A percentile compares a stretch with the other conserved stretches of the same genome.
Conservation (phyloP, 2,888 invertebrate genomes). For the Colostygia pectinataria region DNA sequence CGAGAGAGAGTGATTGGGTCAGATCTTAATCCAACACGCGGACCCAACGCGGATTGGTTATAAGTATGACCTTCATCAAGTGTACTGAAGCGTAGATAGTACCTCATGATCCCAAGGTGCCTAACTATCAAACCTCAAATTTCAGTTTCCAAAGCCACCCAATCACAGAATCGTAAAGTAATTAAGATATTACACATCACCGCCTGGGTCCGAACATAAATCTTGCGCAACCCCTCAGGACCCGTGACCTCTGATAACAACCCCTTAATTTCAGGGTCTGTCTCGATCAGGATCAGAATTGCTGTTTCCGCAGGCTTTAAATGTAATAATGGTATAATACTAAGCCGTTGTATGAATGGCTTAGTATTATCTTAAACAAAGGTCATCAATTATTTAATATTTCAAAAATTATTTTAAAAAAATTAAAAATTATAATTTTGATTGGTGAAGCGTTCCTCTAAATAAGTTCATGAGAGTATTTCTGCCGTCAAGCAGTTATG, state of each 20-base stretch:
- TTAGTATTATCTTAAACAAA: too few relatives aligned
- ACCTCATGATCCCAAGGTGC: slow-evolving; percentile 12
- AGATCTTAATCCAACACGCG: too few relatives aligned
- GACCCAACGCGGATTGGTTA: too few relatives aligned
- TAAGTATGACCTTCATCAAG: too few relatives aligned
- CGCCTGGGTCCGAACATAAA: slow-evolving; percentile 47
- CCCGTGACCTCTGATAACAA: slow-evolving; percentile 38
- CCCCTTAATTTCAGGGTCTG: slow-evolving; percentile 45
- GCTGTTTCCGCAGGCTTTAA: background rate
- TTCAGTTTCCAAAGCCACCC: slow-evolving; percentile 35
- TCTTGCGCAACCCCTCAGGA: slow-evolving; percentile 37
- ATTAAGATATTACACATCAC: slow-evolving; percentile 61
- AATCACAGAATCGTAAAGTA: slow-evolving; percentile 53
- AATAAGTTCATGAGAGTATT: too few relatives aligned
- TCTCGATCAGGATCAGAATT: slow-evolving; percentile 45
- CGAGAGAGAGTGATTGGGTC: too few relatives aligned
- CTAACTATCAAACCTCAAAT: slow-evolving; percentile 28
- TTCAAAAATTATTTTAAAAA: too few relatives aligned
- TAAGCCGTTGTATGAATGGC: background rate
- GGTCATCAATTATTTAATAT: slow-evolving; percentile 3
- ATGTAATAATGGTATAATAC: background rate
- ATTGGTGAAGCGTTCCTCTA: too few relatives aligned
- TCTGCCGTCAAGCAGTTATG: too few relatives aligned
- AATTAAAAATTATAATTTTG: too few relatives aligned
- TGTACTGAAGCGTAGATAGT: background rate